phyloP scores from a whole-genome alignment of 2,113 vertebrate species.

The Vimba vimba region DNA sequence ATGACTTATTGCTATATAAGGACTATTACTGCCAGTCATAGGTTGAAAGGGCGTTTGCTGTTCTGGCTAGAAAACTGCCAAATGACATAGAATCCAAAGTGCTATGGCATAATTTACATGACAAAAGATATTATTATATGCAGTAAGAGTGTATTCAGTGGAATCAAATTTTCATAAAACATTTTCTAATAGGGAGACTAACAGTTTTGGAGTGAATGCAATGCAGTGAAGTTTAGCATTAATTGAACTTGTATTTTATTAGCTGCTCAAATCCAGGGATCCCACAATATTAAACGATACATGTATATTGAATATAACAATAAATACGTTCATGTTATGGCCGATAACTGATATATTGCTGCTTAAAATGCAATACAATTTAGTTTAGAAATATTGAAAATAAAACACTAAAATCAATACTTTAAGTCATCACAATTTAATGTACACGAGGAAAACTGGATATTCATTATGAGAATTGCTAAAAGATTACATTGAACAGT shows the following conservation, averaged over 20 bases:
- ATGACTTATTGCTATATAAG: constrained; percentile 26
- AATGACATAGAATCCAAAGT: constrained; percentile 18
- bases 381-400: not conserved
- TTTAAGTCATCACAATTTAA: not conserved
- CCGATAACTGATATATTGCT: not conserved
- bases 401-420: constrained; percentile 4
- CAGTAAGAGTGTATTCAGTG: not conserved
- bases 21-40: constrained; percentile 1
- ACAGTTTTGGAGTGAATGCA: constrained; percentile 2
- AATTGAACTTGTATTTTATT: not conserved
- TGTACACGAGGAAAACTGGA: not conserved
- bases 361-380: not conserved
- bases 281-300: not conserved
- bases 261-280: not conserved
- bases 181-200: constrained; percentile 20
- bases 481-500: not conserved
- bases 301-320: not conserved
- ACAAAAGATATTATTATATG: constrained; percentile 7
- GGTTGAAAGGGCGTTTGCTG: constrained; percentile 28
- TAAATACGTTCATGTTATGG: not conserved
- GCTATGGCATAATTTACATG: not conserved
- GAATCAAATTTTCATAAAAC: constrained; percentile 9
- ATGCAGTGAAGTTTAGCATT: constrained; percentile 24
- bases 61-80: not conserved
- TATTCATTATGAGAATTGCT: not conserved